These are phyloP conservation scores for Andrena marginata DNA, from an alignment of 2,888 invertebrate genomes.

Conservation along the genomic window DNA sequence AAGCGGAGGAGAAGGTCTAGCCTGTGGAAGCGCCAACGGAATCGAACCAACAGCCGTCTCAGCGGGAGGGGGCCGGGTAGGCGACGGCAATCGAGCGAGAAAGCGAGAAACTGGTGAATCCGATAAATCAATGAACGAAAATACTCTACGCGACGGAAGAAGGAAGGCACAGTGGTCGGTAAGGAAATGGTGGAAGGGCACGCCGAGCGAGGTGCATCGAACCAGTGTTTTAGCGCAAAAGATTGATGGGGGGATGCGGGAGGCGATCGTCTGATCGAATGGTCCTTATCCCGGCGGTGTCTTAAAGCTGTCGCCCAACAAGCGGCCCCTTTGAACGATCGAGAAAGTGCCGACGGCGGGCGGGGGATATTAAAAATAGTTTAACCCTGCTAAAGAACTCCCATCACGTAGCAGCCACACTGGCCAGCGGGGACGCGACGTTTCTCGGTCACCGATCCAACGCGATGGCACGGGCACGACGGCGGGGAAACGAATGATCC, in stretches of 20 bases:
- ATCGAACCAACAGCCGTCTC: conserved; percentile 42
- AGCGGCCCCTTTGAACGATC: neutral
- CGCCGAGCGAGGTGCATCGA: conserved; percentile 44
- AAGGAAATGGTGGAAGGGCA: conserved; percentile 9
- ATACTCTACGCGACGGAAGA: conserved; percentile 26
- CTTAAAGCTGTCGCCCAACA: neutral
- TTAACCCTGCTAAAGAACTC: conserved; percentile 2
- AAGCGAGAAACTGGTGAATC: conserved; percentile 48
- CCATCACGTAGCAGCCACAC: neutral
- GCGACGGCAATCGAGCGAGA: conserved; percentile 47
- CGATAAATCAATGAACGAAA: conserved; percentile 67
- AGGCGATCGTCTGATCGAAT: conserved; percentile 16
- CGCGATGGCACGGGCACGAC: conserved; percentile 3
- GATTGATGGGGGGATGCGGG: conserved; percentile 34
- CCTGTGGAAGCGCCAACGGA: conserved; percentile 36
- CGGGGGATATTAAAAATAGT: conserved; percentile 27
- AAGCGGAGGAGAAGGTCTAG: neutral
- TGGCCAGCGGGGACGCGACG: neutral
- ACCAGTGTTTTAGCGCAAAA: conserved; percentile 27
- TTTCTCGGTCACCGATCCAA: neutral
- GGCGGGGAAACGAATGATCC: neutral
- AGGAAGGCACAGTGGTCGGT: conserved; percentile 12
- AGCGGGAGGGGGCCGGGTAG: conserved; percentile 4
- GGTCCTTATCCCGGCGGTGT: neutral
- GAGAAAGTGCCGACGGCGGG: neutral